Percentiles rank a stretch among this genome's conserved stretches.
Evolutionary conservation across 2,113 vertebrate species (phyloP).

Genomic region (Antennarius striatus): DNA sequence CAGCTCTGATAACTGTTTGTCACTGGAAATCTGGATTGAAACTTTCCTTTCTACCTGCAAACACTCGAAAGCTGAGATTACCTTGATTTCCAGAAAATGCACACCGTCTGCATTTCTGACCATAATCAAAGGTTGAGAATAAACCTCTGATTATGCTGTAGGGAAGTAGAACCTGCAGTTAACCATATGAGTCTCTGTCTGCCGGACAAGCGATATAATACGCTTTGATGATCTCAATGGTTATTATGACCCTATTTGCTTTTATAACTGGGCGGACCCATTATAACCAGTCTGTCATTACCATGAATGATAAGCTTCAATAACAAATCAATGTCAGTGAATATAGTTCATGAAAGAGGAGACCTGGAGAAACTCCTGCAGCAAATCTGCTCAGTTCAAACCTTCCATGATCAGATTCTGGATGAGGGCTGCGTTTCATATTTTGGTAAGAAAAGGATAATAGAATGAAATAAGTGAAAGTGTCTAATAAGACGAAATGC

Average conservation of each 20-base stretch:
- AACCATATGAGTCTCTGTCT: conserved; percentile 62
- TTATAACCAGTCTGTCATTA: conserved; percentile 44
- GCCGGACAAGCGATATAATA: conserved; percentile 60
- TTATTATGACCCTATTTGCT: conserved; percentile 60
- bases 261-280: conserved; percentile 62
- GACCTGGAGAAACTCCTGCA: neutral
- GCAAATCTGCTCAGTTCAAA: conserved; percentile 6
- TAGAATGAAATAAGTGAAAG: neutral
- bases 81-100: conserved; percentile 31
- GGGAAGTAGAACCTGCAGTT: conserved; percentile 54
- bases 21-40: no score
- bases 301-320: conserved; percentile 37
- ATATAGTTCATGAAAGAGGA: conserved; percentile 14
- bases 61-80: conserved; percentile 19
- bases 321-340: conserved; percentile 4
- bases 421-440: no score
- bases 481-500: neutral
- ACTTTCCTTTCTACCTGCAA: neutral
- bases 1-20: neutral
- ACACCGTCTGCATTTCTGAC: conserved; percentile 31
- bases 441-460: neutral
- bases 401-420: no score
- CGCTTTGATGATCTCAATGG: conserved; percentile 41
- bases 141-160: conserved; percentile 56
- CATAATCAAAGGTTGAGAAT: conserved; percentile 53